Evolutionary conservation across 2,888 invertebrate genomes (phyloP).

Genomic region (Rhingia rostrata): DNA sequence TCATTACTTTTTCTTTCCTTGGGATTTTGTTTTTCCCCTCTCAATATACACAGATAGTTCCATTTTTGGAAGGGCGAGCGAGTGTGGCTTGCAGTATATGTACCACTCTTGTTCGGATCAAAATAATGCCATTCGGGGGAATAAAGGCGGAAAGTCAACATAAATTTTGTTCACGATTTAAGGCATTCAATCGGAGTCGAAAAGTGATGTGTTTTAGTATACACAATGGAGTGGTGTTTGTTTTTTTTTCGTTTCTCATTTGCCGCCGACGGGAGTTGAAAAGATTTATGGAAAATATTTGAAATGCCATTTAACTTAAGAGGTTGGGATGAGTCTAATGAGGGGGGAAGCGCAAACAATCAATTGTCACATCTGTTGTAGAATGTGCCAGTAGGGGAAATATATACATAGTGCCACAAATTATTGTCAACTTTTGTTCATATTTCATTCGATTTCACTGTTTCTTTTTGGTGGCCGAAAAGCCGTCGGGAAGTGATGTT

Average conservation of each 20-base stretch:
- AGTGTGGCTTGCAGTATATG: background rate
- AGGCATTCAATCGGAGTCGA: conserved; percentile 42
- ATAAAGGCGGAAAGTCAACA: conserved; percentile 64
- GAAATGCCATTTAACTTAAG: conserved; percentile 56
- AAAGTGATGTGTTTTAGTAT: conserved; percentile 45
- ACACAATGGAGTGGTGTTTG: conserved; percentile 14
- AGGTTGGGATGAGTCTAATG: conserved; percentile 5
- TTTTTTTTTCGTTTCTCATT: background rate
- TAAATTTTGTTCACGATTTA: conserved; percentile 64
- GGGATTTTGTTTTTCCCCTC: conserved; percentile 7
- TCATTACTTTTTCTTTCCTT: conserved; percentile 6
- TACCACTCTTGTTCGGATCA: conserved; percentile 30
- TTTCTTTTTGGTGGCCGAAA: too few species aligned
- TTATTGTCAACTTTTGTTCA: too few species aligned
- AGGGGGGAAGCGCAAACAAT: background rate
- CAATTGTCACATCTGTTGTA: conserved; percentile 35
- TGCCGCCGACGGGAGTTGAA: conserved; percentile 27
- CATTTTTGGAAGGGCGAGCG: conserved; percentile 35
- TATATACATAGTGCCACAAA: too few species aligned
- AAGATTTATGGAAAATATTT: conserved; percentile 76
- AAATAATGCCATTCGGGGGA: conserved; percentile 46
- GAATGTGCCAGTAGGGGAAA: background rate
- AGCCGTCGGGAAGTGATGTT: background rate
- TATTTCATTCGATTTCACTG: too few species aligned
- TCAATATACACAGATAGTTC: conserved; percentile 10